A percentile compares a stretch with the other conserved stretches of the same genome.
phyloP scores from a whole-genome alignment of 2,888 invertebrate species.

The Coleophora deauratella region DNA sequence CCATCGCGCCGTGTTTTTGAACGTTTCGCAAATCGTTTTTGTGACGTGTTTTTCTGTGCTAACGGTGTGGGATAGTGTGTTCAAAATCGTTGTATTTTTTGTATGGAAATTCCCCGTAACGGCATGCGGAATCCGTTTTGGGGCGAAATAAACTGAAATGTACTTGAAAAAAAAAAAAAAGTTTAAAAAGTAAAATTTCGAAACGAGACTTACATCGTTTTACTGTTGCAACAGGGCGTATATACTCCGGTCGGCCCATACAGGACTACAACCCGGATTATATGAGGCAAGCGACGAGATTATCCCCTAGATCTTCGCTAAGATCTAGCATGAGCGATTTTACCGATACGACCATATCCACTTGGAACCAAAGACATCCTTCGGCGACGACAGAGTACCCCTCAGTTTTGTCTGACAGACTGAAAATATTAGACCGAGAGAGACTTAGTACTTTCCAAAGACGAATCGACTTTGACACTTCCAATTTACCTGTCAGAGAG shows the following conservation, averaged over 20 bases:
- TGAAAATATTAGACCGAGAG: slow-evolving; percentile 51
- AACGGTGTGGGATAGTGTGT: slow-evolving; percentile 45
- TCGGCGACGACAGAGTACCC: slow-evolving; percentile 53
- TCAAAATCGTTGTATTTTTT: slow-evolving; percentile 1
- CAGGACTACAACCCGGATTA: slow-evolving; percentile 64
- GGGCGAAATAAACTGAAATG: slow-evolving; percentile 70
- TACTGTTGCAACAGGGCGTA: slow-evolving; percentile 44
- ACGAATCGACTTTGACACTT: slow-evolving; percentile 58
- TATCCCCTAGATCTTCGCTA: slow-evolving; percentile 60
- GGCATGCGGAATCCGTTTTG: slow-evolving; percentile 41
- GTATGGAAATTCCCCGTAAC: slow-evolving; percentile 28
- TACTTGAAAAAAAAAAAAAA: slow-evolving; percentile 30
- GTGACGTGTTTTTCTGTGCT: slow-evolving; percentile 56
- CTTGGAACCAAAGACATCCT: slow-evolving; percentile 58
- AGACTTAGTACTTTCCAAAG: slow-evolving; percentile 44
- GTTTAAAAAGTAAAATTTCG: not conserved
- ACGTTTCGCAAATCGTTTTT: slow-evolving; percentile 20
- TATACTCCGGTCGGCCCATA: slow-evolving; percentile 56
- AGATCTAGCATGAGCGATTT: slow-evolving; percentile 68
- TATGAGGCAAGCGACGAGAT: slow-evolving; percentile 40
- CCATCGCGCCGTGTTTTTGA: slow-evolving; percentile 22
- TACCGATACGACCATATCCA: slow-evolving; percentile 67
- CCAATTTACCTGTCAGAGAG: slow-evolving; percentile 38
- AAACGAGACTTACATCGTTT: slow-evolving; percentile 11
- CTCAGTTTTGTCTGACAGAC: slow-evolving; percentile 57